Percentiles rank a stretch among this genome's conserved stretches.
Conservation (phyloP, 1,140 invertebrate genomes). For the Leptestheria dahalacensis region DNA sequence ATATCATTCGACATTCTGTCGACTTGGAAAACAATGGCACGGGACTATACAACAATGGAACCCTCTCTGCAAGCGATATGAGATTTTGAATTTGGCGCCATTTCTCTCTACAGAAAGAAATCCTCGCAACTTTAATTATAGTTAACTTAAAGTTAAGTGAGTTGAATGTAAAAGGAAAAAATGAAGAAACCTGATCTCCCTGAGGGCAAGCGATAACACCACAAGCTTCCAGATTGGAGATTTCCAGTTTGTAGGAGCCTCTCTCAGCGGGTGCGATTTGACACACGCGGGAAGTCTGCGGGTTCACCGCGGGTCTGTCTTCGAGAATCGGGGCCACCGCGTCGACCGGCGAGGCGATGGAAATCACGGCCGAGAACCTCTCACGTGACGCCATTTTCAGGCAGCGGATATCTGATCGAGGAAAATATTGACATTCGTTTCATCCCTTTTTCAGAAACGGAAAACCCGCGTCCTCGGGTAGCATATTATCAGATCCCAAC, state of each 20-base stretch:
- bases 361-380: slow-evolving; percentile 11
- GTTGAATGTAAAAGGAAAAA: too few species aligned
- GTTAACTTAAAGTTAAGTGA: too few species aligned
- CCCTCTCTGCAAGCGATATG: too few species aligned
- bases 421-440: not conserved
- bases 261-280: slow-evolving; percentile 6
- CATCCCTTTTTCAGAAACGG: not conserved
- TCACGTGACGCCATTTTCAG: slow-evolving; percentile 16
- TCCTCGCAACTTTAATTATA: too few species aligned
- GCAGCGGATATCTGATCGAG: slow-evolving; percentile 12
- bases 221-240: slow-evolving; percentile 15
- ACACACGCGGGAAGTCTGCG: slow-evolving; percentile 15
- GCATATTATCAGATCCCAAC: too few species aligned
- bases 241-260: slow-evolving; percentile 13
- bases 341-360: not conserved
- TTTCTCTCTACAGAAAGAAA: too few species aligned
- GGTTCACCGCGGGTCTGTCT: slow-evolving; percentile 12
- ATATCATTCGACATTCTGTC: too few species aligned
- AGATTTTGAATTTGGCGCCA: too few species aligned
- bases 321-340: slow-evolving; percentile 14
- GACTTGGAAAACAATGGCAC: too few species aligned
- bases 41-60: too few species aligned
- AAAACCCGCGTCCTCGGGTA: too few species aligned
- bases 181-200: not conserved
- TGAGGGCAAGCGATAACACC: slow-evolving; percentile 15